Base-by-base conservation (phyloP, 2,888 invertebrate species). In the Acleris laterana region DNA sequence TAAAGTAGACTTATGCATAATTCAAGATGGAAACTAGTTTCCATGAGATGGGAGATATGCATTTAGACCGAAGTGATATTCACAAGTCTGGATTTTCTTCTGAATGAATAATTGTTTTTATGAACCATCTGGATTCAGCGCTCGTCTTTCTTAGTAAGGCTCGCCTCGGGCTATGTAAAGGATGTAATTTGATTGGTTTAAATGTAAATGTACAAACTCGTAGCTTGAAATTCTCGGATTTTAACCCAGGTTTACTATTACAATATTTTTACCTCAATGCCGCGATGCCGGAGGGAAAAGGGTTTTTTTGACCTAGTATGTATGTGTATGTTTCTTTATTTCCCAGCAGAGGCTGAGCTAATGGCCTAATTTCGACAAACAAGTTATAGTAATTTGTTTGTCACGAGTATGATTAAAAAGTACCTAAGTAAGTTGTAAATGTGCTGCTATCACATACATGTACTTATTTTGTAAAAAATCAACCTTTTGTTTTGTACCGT, bases 1-100 rank as follows among this genome's bases (percentile, higher is more conserved):
- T 52, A 52, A 66, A 62, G 62, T 66, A 66, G 66, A 66, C 66
- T 66, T 66, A 66, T 66, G 66, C 66, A 66, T 66, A 51, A 66
- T 66, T 66, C 61, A 66, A 62, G 66, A 66, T 62, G 52, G 66
- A 62, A 66, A 66, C 61, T 66, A 66, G 66, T 66, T 66, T 62
- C 62, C 46, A 62, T 62, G 57, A 66, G 55, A 46, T 28, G 22
- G 52, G n/a, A 59, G 58, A 62, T 66, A 66, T 66, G 61, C 65
- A 61, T 65, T 65, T 61, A 62, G 61, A 61, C 65, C 53, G 17
- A 52, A 66, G 62, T 57, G 62, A 66, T 66, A 66, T 66, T 66
- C 57, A 62, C 60, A 62, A 66, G 56, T 66, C 61, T 48, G 56
- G 46, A 52, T 52, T 66, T 57, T 52, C 28, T 57, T 62, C 28